phyloP scores from a whole-genome alignment of 2,797 vertebrate genomes.

The Sardinella longiceps region DNA sequence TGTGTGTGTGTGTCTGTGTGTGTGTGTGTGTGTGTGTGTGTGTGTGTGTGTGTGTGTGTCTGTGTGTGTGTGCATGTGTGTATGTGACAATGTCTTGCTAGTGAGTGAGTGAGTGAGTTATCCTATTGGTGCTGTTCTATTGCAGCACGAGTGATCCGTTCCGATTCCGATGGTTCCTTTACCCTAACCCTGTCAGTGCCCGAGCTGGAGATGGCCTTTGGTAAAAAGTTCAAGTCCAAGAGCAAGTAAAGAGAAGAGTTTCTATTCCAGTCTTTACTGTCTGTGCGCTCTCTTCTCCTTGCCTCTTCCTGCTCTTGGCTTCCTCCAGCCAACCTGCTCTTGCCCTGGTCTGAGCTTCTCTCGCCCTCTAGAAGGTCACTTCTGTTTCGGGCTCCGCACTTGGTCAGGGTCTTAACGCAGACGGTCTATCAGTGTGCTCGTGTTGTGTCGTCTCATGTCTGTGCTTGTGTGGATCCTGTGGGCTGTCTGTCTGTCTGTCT shows the following conservation, averaged over 20 bases:
- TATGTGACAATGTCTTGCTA: not conserved
- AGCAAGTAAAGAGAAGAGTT: slow-evolving; percentile 72
- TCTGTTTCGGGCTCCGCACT: not conserved
- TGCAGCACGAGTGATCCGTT: slow-evolving; percentile 75
- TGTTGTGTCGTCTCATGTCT: not conserved
- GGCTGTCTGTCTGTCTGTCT: too few species aligned
- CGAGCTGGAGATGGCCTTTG: slow-evolving; percentile 80
- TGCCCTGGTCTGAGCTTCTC: not conserved
- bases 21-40: not conserved
- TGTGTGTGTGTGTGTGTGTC: not conserved
- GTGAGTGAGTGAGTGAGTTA: slow-evolving; percentile 25
- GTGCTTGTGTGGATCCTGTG: not conserved
- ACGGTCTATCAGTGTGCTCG: not conserved
- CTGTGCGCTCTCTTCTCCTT: slow-evolving; percentile 42
- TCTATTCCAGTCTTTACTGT: slow-evolving; percentile 45
- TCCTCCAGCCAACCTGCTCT: slow-evolving; percentile 11
- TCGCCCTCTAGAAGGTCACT: not conserved
- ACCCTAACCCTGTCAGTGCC: slow-evolving; percentile 80
- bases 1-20: not conserved
- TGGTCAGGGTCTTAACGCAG: not conserved
- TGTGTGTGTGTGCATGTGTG: slow-evolving; percentile 23
- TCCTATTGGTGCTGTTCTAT: slow-evolving; percentile 63
- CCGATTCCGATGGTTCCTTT: slow-evolving; percentile 77
- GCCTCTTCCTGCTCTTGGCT: slow-evolving; percentile 42
- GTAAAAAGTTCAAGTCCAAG: slow-evolving; percentile 82